These are phyloP conservation scores for Carassius auratus DNA, from an alignment of 2,113 vertebrate genomes.

Conservation along the genomic window DNA sequence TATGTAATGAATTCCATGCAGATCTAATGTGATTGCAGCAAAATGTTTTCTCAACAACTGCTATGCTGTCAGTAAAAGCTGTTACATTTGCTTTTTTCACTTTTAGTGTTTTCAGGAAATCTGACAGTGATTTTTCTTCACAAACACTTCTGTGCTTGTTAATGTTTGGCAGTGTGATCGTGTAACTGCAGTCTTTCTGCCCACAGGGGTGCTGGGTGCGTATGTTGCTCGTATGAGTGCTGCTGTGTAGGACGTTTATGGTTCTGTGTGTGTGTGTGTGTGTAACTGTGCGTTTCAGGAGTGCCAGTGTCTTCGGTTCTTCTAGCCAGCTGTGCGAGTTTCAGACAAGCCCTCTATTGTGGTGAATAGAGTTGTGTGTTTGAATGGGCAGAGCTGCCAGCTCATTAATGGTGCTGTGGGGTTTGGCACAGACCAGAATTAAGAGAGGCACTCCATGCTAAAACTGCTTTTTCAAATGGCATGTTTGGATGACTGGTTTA, in stretches of 20 bases:
- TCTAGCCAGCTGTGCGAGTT: conserved; percentile 34
- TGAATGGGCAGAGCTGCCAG: conserved; percentile 52
- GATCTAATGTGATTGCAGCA: background rate
- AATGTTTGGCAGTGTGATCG: background rate
- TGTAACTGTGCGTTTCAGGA: conserved; percentile 4
- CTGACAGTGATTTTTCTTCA: background rate
- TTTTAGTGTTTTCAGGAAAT: background rate
- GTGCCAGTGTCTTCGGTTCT: conserved; percentile 17
- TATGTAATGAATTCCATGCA: background rate
- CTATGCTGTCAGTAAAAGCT: background rate
- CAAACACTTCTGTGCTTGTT: background rate
- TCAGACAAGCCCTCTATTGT: conserved; percentile 54
- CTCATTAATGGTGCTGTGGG: conserved; percentile 50
- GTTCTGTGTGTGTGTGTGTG: background rate
- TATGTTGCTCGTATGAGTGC: background rate
- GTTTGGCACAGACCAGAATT: conserved; percentile 35
- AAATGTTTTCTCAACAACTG: background rate
- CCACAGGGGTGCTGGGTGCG: background rate
- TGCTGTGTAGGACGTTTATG: background rate
- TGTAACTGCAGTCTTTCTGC: background rate
- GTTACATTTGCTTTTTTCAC: background rate
- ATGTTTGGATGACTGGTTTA: background rate
- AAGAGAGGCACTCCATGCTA: conserved; percentile 48
- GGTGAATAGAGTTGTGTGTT: conserved; percentile 30
- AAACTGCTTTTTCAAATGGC: background rate